Evolutionary conservation across 37 sponge, comb jelly and placozoan genomes (phyloP).

Genomic region (Halichondria panicea): DNA sequence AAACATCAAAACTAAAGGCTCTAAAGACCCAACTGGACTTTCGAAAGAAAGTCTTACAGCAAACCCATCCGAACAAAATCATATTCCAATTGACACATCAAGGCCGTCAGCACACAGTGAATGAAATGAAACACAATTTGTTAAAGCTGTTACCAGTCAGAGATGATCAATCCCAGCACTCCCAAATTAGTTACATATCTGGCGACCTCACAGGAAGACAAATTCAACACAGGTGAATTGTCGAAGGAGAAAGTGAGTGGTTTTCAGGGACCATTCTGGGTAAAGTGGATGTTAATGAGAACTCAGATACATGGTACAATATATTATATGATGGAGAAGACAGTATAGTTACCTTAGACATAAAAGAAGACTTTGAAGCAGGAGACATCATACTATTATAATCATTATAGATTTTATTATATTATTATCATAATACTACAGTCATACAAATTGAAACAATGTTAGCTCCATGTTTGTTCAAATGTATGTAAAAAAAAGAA

Average conservation of each 20-base stretch:
- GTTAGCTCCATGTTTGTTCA: too few relatives aligned
- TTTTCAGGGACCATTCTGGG: neutral
- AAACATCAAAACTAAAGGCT: neutral
- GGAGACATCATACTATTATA: neutral
- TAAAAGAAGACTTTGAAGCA: neutral
- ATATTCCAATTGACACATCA: neutral
- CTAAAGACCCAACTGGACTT: slow-evolving; percentile 7
- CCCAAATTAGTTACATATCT: too few relatives aligned
- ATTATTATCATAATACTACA: too few relatives aligned
- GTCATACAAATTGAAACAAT: too few relatives aligned
- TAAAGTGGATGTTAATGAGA: neutral
- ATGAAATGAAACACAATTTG: neutral
- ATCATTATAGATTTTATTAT: too few relatives aligned
- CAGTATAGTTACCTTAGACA: neutral
- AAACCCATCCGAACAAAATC: too few relatives aligned
- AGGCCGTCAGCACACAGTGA: neutral
- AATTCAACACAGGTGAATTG: neutral
- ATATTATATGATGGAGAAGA: slow-evolving; percentile 1
- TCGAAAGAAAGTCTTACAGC: too few relatives aligned
- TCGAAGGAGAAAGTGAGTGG: slow-evolving; percentile 1
- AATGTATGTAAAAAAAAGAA: too few relatives aligned
- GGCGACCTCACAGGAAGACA: neutral
- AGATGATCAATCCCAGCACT: too few relatives aligned
- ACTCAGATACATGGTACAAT: neutral
- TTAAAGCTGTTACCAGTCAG: neutral